Percentiles rank a stretch among this genome's conserved stretches.
phyloP scores from a whole-genome alignment of 2,888 invertebrate species.

The Tholera decimalis region DNA sequence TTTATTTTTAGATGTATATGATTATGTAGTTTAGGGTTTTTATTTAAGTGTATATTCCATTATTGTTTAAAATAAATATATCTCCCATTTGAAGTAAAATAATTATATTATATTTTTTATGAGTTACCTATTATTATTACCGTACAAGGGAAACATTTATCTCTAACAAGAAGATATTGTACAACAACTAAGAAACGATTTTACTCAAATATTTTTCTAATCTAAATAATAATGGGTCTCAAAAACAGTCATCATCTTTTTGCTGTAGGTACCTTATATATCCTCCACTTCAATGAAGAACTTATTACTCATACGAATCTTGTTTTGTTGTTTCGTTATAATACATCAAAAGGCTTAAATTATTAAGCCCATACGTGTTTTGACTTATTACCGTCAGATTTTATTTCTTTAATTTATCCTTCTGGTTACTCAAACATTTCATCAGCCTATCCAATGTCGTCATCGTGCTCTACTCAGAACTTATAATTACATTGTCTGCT shows the following conservation, averaged over 20 bases:
- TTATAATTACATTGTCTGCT: slow-evolving; percentile 57
- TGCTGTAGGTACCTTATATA: too few relatives aligned
- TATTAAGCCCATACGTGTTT: too few relatives aligned
- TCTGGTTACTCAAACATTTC: slow-evolving; percentile 14
- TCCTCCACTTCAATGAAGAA: neutral
- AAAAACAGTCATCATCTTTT: neutral
- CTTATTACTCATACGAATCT: slow-evolving; percentile 2
- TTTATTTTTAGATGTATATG: too few relatives aligned
- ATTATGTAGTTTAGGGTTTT: too few relatives aligned
- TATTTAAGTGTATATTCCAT: too few relatives aligned
- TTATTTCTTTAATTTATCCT: slow-evolving; percentile 2
- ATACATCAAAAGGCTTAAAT: too few relatives aligned
- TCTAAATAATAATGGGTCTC: neutral
- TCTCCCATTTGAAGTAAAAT: too few relatives aligned
- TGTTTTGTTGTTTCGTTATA: too few relatives aligned
- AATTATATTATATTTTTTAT: neutral
- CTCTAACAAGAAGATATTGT: neutral
- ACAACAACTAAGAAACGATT: neutral
- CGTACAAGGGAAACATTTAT: neutral
- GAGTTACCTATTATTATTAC: neutral
- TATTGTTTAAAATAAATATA: too few relatives aligned
- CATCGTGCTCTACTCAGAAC: slow-evolving; percentile 42
- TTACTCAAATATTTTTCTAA: neutral
- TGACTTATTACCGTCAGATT: neutral
- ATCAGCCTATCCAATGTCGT: slow-evolving; percentile 14